Conservation (phyloP, 2,888 invertebrate species). For the Limnephilus auricula region DNA sequence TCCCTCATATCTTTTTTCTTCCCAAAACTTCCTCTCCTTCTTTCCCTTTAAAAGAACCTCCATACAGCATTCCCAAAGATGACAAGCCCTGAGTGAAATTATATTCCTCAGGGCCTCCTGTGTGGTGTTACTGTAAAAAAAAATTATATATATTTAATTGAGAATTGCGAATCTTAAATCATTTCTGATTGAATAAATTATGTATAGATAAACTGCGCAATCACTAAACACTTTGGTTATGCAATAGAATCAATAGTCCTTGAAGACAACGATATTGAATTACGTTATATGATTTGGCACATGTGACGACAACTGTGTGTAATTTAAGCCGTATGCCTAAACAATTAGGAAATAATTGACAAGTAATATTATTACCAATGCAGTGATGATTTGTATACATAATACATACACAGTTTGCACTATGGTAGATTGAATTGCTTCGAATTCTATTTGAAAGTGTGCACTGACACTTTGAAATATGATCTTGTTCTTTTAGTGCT, state of each 20-base stretch:
- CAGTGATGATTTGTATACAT: neutral
- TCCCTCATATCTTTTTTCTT: no score
- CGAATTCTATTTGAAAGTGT: neutral
- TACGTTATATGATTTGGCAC: neutral
- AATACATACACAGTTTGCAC: neutral
- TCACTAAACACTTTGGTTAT: neutral
- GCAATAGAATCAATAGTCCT: neutral
- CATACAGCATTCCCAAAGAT: no score
- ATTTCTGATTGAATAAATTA: neutral
- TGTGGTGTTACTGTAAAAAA: no score
- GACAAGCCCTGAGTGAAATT: no score
- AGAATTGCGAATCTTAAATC: neutral
- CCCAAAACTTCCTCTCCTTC: no score
- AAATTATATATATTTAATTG: no score
- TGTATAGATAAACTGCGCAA: neutral
- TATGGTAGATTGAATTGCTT: neutral
- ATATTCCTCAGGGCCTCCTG: no score
- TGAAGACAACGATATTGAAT: neutral
- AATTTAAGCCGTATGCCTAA: neutral
- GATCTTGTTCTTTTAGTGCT: neutral
- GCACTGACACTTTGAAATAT: neutral
- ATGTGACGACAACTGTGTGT: neutral
- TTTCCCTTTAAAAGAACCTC: no score
- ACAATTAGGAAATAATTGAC: constrained; percentile 2
- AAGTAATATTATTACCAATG: neutral